Percentiles rank a stretch among this genome's conserved stretches.
Evolutionary conservation across 2,888 invertebrate genomes (phyloP).

Genomic region (Dorcus hopei): DNA sequence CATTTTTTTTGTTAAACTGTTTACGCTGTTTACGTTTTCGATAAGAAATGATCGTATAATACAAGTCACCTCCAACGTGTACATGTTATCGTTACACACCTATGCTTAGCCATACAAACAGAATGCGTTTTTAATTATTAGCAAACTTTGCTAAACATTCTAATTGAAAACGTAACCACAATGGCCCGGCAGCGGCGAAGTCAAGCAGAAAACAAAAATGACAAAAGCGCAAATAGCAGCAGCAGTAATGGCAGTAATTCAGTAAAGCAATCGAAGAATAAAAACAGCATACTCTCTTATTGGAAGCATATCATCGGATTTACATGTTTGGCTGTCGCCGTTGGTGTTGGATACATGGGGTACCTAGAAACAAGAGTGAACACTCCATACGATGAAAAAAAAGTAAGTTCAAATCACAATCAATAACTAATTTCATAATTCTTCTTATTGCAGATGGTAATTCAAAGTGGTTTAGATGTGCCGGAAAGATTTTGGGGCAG

Average conservation of each 20-base stretch:
- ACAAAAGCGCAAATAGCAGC: slow-evolving; percentile 39
- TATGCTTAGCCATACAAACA: too few relatives aligned
- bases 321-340: slow-evolving; percentile 65
- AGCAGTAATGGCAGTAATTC: slow-evolving; percentile 48
- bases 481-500: slow-evolving; percentile 91
- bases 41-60: too few relatives aligned
- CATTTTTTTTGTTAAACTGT: too few relatives aligned
- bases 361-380: slow-evolving; percentile 86
- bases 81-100: too few relatives aligned
- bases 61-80: too few relatives aligned
- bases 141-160: too few relatives aligned
- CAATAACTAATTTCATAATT: not conserved
- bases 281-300: slow-evolving; percentile 35
- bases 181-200: slow-evolving; percentile 29
- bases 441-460: slow-evolving; percentile 59
- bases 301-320: slow-evolving; percentile 64
- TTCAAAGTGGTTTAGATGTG: slow-evolving; percentile 64
- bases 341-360: slow-evolving; percentile 74
- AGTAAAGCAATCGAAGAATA: slow-evolving; percentile 32
- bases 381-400: slow-evolving; percentile 76
- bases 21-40: too few relatives aligned
- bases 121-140: too few relatives aligned
- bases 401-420: slow-evolving; percentile 51
- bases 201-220: slow-evolving; percentile 24
- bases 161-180: too few relatives aligned